These are phyloP conservation scores for Orthonychiurus folsomi DNA, from an alignment of 2,888 invertebrate genomes.

Conservation along the genomic window DNA sequence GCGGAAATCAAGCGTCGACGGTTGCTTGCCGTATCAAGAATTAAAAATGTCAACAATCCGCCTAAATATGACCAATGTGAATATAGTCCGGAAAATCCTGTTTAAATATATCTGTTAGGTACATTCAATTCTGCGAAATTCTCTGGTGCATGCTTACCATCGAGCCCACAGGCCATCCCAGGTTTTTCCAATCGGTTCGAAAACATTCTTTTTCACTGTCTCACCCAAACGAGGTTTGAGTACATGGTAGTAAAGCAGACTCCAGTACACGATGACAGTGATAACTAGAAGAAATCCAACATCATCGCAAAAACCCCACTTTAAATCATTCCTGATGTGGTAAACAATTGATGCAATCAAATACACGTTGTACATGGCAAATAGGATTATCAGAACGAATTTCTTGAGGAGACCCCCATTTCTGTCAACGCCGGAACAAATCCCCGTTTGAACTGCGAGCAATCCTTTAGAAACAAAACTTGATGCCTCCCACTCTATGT, in stretches of 20 bases:
- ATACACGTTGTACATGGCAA: not conserved
- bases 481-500: not conserved
- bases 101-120: not conserved
- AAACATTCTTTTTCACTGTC: constrained; percentile 26
- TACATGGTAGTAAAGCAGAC: constrained; percentile 55
- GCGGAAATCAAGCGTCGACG: constrained; percentile 58
- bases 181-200: constrained; percentile 7
- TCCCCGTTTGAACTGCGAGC: not conserved
- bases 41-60: constrained; percentile 49
- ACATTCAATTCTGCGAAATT: not conserved
- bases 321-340: not conserved
- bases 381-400: not conserved
- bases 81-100: too few species aligned
- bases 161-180: constrained; percentile 3
- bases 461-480: not conserved
- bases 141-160: constrained; percentile 4
- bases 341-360: constrained; percentile 16
- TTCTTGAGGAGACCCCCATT: not conserved
- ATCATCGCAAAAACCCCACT: constrained; percentile 49
- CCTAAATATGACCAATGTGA: constrained; percentile 10
- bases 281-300: constrained; percentile 64
- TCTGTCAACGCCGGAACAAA: not conserved
- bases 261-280: constrained; percentile 53
- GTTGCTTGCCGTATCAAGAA: constrained; percentile 54
- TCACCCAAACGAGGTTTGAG: constrained; percentile 53